Percentiles rank a stretch among this genome's conserved stretches.
Evolutionary conservation across 2,888 invertebrate species (phyloP).

Genomic region (Steinernema hermaphroditum): DNA sequence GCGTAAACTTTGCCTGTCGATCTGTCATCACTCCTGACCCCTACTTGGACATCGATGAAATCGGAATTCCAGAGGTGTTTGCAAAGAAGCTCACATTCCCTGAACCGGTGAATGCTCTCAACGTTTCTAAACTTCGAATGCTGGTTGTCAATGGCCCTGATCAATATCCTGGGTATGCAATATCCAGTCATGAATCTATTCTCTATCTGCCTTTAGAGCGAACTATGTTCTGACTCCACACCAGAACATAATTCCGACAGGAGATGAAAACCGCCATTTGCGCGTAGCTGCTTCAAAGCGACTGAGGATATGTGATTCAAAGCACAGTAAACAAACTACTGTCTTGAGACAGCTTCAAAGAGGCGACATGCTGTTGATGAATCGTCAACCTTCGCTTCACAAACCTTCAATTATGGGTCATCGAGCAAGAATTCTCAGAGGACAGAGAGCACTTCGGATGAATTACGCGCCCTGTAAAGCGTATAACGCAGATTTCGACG

Average conservation of each 20-base stretch:
- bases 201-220: constrained; percentile 43
- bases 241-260: constrained; percentile 42
- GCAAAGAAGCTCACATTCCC: constrained; percentile 90
- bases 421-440: constrained; percentile 81
- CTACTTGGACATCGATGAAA: constrained; percentile 90
- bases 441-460: constrained; percentile 88
- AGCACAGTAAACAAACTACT: not conserved
- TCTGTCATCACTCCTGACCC: constrained; percentile 99
- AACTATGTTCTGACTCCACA: constrained; percentile 44
- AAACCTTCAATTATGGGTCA: constrained; percentile 98
- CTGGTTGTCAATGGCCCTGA: constrained; percentile 89
- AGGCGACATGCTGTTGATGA: constrained; percentile 87
- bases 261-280: constrained; percentile 32
- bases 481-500: constrained; percentile 99
- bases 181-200: not conserved
- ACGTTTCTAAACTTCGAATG: constrained; percentile 81
- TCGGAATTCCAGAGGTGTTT: constrained; percentile 92
- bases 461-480: constrained; percentile 99
- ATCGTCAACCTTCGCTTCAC: constrained; percentile 95
- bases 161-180: constrained; percentile 81
- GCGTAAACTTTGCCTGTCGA: constrained; percentile 94
- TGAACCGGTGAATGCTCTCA: constrained; percentile 88
- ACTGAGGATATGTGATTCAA: not conserved
- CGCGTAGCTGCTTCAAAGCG: constrained; percentile 3
- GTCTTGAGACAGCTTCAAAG: constrained; percentile 83